phyloP scores from a whole-genome alignment of 2,113 vertebrate species.

The Scortum barcoo region DNA sequence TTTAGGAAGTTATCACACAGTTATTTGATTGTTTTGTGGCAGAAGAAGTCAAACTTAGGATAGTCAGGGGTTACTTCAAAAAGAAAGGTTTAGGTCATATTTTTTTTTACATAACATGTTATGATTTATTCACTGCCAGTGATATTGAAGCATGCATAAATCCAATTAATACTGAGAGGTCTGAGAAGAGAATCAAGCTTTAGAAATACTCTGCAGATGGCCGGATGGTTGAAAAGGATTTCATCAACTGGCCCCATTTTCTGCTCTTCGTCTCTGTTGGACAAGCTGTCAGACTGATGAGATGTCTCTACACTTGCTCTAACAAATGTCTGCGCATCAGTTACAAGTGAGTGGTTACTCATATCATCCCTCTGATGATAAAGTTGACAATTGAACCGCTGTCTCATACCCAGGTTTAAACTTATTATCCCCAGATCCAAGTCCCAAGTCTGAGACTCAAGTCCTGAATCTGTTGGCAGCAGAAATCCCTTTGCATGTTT shows the following conservation, averaged over 20 bases:
- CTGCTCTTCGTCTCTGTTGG: background rate
- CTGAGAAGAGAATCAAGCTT: background rate
- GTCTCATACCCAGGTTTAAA: background rate
- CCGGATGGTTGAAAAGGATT: background rate
- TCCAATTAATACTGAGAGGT: background rate
- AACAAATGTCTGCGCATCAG: background rate
- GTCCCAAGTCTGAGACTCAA: background rate
- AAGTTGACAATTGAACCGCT: background rate
- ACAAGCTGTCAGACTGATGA: background rate
- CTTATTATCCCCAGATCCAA: background rate
- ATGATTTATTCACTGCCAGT: background rate
- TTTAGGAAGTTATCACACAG: background rate
- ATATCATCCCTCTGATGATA: background rate
- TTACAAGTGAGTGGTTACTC: background rate
- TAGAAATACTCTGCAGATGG: background rate
- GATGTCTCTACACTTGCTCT: background rate
- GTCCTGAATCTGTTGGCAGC: slow-evolving; percentile 14
- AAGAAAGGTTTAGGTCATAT: background rate
- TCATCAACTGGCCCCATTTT: background rate
- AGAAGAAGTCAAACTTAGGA: background rate
- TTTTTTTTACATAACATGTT: background rate
- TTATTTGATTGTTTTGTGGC: background rate
- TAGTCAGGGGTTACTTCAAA: no score
- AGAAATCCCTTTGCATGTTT: slow-evolving; percentile 40
- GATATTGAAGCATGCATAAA: background rate